Percentiles rank a stretch among this genome's conserved stretches.
Evolutionary conservation across 2,888 invertebrate genomes (phyloP).

Genomic region (Euclidia mi): DNA sequence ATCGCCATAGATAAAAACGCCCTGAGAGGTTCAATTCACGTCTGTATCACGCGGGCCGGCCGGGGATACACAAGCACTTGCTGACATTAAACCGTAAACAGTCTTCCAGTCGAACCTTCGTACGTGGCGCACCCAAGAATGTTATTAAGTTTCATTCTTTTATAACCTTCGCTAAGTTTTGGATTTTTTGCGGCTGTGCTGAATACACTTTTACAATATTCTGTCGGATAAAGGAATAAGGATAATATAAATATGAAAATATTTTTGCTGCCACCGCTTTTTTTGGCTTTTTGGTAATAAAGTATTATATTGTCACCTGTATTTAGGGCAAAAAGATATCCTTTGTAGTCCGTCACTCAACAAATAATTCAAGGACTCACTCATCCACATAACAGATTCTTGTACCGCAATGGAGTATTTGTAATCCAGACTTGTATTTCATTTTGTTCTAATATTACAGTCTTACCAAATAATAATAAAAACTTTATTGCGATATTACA

Average conservation of each 20-base stretch:
- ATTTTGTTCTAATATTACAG: constrained; percentile 22
- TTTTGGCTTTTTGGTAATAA: constrained; percentile 19
- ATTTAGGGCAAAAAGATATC: constrained; percentile 15
- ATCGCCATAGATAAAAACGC: constrained; percentile 29
- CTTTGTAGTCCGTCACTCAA: constrained; percentile 40
- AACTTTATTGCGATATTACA: too few species aligned
- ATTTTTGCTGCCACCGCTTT: constrained; percentile 30
- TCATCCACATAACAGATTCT: constrained; percentile 36
- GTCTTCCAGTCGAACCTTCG: constrained; percentile 56
- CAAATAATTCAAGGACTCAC: constrained; percentile 49
- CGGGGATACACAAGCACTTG: constrained; percentile 53
- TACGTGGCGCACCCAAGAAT: constrained; percentile 65
- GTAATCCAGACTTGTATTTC: constrained; percentile 23
- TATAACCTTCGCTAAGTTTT: constrained; percentile 60
- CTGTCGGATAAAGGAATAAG: constrained; percentile 46
- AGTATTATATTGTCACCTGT: constrained; percentile 14
- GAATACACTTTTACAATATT: constrained; percentile 62
- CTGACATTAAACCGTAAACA: constrained; percentile 58
- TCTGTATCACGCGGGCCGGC: constrained; percentile 33
- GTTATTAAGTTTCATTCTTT: constrained; percentile 67
- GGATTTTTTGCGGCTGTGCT: constrained; percentile 60
- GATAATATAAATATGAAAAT: constrained; percentile 52
- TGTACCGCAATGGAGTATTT: constrained; percentile 17
- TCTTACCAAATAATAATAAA: constrained; percentile 9
- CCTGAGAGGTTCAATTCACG: constrained; percentile 34